Base-by-base conservation (phyloP, 30 jellyfish, hydroid and myxozoan genomes). In the Aurelia sp. region DNA sequence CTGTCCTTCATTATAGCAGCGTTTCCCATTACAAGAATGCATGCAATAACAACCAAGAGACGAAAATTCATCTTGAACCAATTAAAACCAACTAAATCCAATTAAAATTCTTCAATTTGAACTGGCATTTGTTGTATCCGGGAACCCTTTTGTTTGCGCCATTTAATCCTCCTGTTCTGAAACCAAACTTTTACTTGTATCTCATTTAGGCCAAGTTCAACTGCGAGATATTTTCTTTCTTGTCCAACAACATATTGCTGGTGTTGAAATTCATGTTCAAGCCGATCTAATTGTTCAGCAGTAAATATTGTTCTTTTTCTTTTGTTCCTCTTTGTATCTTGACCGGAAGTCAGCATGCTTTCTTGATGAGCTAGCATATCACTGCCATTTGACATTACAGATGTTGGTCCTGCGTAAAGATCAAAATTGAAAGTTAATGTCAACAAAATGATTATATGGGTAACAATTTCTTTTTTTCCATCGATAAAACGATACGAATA, bases 171-270 rank as follows among this genome's bases (percentile, higher is more conserved):
- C 40, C 99, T 72, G 87, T 96, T 96, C 57, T 96, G 99, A 87
- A 96, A 96, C 97, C 97, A 90, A 18, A 96, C 99, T 68, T 96
- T 96, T 8, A 96, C 99, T 81, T 96, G 99, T 51, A 96, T 92
- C 70, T 96, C 99, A 57, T 96, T 90, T 55, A 96, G 92, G 19
- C 99, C 99, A 27, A 96, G 92, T 55, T 90, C 97, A 41, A 84
- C 78, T 1, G 99, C 99, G 63, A 96, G 92, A 71, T 86, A 96
- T 48, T 92, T 86, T 76, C 99, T 79, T 80, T 96, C 99, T 68
- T 96, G 99, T 19, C 99, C 99, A 38, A 96, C 99, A 44, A 96
- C 91, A 64, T 96, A 96, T 65, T 96, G 99, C 62, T 96, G 99
- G 57, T 96, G 99, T 57, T 96, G 98, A 71, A 96, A 96, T 63